Percentiles rank a stretch among this genome's conserved stretches.
Conservation (phyloP, 2,797 vertebrate genomes). For the Psittacula derbiana region DNA sequence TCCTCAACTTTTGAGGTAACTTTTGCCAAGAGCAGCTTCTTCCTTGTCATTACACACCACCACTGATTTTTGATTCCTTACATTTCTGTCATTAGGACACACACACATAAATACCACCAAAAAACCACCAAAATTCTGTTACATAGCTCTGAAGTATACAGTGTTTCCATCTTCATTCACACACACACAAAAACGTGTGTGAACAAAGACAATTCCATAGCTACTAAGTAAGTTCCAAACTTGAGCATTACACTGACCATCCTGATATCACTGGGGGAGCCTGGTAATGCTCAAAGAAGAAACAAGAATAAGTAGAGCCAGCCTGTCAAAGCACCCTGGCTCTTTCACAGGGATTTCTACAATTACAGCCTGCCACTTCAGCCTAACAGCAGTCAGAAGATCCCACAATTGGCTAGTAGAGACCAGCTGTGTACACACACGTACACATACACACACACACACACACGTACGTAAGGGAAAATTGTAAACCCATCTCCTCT, state of each 20-base stretch:
- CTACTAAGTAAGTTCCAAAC: not conserved
- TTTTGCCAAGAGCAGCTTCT: not conserved
- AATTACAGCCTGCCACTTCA: not conserved
- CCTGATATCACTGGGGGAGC: not conserved
- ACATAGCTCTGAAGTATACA: not conserved
- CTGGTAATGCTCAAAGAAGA: not conserved
- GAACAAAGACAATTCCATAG: not conserved
- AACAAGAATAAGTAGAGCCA: not conserved
- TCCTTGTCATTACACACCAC: not conserved
- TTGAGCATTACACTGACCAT: not conserved
- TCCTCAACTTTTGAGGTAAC: not conserved
- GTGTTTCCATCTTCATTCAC: not conserved
- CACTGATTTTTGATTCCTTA: not conserved
- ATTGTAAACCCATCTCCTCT: not conserved
- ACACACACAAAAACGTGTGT: not conserved
- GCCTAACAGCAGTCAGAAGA: not conserved
- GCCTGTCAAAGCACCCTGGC: not conserved
- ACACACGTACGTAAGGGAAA: not conserved
- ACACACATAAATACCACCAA: not conserved
- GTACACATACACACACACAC: not conserved
- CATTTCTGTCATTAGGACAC: not conserved
- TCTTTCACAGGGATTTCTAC: not conserved
- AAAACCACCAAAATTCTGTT: not conserved
- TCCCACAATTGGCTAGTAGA: not conserved
- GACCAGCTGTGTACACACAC: not conserved